These are phyloP conservation scores for Cerastis rubricosa DNA, from an alignment of 2,888 invertebrate species.

Conservation along the genomic window DNA sequence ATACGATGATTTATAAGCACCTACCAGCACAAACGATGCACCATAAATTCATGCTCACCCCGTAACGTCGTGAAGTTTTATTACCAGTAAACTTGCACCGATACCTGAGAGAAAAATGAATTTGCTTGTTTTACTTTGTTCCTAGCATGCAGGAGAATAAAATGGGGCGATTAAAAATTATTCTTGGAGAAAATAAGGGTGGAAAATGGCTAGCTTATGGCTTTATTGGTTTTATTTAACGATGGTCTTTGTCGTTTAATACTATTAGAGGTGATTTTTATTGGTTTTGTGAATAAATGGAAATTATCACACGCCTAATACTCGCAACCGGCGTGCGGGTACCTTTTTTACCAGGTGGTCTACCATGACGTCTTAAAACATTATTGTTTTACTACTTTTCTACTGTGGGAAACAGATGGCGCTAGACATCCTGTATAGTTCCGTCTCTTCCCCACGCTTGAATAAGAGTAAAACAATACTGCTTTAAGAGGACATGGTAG, in stretches of 20 bases:
- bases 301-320: too few relatives aligned
- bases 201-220: background rate
- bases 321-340: too few relatives aligned
- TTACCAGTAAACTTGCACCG: constrained; percentile 68
- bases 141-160: constrained; percentile 39
- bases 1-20: constrained; percentile 63
- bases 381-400: too few relatives aligned
- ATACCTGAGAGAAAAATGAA: constrained; percentile 70
- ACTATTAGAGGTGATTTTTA: background rate
- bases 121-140: constrained; percentile 58
- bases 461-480: too few relatives aligned
- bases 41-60: constrained; percentile 66
- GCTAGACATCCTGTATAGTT: too few relatives aligned
- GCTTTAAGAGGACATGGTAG: too few relatives aligned
- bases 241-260: background rate
- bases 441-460: too few relatives aligned
- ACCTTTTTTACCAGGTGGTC: too few relatives aligned
- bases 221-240: constrained; percentile 11
- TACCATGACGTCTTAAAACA: too few relatives aligned
- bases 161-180: constrained; percentile 29
- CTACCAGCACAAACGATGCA: constrained; percentile 53
- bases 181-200: constrained; percentile 12
- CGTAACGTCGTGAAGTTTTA: constrained; percentile 69
- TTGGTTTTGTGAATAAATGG: too few relatives aligned
- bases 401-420: too few relatives aligned